Base-by-base conservation (phyloP, 2,797 vertebrate genomes). In the Odontamblyopus lacepedii region DNA sequence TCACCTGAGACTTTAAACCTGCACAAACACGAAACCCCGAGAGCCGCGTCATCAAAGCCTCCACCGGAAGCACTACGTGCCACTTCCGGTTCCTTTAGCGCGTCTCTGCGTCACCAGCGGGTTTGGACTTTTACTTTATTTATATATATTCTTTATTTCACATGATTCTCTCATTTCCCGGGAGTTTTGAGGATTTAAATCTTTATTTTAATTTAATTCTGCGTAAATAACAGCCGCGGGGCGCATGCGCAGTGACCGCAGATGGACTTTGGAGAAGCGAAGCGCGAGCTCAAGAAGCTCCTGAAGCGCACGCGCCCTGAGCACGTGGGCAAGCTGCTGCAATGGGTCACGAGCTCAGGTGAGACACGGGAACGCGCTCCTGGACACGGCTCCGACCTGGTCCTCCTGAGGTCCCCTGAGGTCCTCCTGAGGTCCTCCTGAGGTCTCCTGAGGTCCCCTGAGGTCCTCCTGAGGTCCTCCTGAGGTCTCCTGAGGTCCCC, bases 301-400 rank as follows among this genome's bases (percentile, higher is more conserved):
- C 75, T 94, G 63, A 65, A 73, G 62, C 32, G 76, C 68, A 63
- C 89, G 92, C 38, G 38, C 11, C 63, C 30, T 69, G 81, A 4
- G 84, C 80, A 32, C 3, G 63, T 0, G 83, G 75, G 83, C 0
- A 85, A 72, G 57, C 67, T 94, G n/a, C 69, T 94, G 50, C 70
- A 85, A 27, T 95, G 93, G 93, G 77, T 94, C 75, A 84, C 84
- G 70, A 79, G 73, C 75, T 86, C 92, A 73, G 94, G 93, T 94
- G 73, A 63, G 67, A 61, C 6, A 69, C 55, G 44, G 4, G 44
- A 23, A 67, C 64, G 27, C 26, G 64, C 23, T 9, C 27, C 7
- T 1, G 16, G 41, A 12, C 41, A 44, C 41, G 41, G 11, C 41
- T 12, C 41, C 8, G 12, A 13, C 41, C 41, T 15, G 41, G 12